Evolutionary conservation across 2,797 vertebrate genomes (phyloP).

Genomic region (Halcyon badia): DNA sequence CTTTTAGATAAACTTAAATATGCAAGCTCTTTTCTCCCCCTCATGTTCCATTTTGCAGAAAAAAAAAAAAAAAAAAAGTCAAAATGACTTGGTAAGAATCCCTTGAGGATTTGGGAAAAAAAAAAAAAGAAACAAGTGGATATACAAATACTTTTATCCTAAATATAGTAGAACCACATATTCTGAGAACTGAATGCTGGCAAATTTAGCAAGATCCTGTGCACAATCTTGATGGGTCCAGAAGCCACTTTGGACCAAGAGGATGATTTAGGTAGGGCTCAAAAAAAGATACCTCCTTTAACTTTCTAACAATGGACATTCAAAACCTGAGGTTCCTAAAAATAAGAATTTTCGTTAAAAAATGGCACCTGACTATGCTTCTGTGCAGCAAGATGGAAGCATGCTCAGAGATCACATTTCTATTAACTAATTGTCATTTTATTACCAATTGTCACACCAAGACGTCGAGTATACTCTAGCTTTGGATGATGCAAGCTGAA

Average conservation of each 20-base stretch:
- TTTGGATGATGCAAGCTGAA: not conserved
- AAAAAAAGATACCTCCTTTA: not conserved
- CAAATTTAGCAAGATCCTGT: not conserved
- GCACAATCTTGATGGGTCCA: not conserved
- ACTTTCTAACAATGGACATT: not conserved
- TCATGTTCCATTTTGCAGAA: not conserved
- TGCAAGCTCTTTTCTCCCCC: not conserved
- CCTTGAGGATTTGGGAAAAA: not conserved
- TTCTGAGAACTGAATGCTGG: not conserved
- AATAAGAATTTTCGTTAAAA: not conserved
- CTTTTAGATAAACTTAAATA: not conserved
- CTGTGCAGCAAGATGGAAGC: not conserved
- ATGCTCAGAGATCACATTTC: not conserved
- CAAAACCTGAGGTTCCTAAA: not conserved
- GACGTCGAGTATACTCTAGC: not conserved
- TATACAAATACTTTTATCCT: not conserved
- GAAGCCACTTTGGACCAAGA: not conserved
- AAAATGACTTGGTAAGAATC: not conserved
- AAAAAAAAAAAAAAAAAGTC: not conserved
- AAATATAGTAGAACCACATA: not conserved
- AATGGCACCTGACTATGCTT: not conserved
- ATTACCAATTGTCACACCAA: not conserved
- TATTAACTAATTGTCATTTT: not conserved
- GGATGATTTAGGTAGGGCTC: not conserved
- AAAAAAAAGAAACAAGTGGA: not conserved